phyloP scores from a whole-genome alignment of 2,797 vertebrate genomes.

The Hapalemur alaotrensis region DNA sequence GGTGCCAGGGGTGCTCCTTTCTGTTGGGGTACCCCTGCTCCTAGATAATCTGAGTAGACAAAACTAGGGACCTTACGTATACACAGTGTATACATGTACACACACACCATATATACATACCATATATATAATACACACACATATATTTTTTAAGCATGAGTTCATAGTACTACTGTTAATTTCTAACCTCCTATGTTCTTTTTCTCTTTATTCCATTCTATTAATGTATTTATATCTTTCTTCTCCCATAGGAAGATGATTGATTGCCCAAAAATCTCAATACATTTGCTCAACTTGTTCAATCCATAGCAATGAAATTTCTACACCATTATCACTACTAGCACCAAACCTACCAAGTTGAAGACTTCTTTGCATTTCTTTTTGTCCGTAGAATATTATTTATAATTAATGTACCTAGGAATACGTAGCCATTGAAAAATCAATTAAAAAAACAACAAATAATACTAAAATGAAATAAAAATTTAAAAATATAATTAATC shows the following conservation, averaged over 20 bases:
- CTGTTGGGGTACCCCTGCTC: neutral
- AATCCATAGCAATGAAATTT: neutral
- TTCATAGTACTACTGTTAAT: neutral
- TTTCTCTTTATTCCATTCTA: neutral
- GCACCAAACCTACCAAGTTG: neutral
- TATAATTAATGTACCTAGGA: neutral
- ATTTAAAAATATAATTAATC: no score
- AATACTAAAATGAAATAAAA: no score
- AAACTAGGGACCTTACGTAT: neutral
- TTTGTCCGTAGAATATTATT: neutral
- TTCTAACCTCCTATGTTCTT: neutral
- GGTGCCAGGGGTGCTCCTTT: neutral
- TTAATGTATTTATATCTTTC: neutral
- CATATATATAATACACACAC: neutral
- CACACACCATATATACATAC: no score
- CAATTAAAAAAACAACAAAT: no score
- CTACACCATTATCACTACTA: neutral
- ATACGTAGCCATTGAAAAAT: no score
- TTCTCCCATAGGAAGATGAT: neutral
- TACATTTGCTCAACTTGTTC: neutral
- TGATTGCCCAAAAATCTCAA: neutral
- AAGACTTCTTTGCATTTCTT: slow-evolving; percentile 1
- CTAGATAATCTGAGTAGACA: neutral
- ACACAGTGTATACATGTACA: no score
- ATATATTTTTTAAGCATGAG: neutral